These are phyloP conservation scores for Chiloscyllium punctatum DNA, from an alignment of 2,797 vertebrate genomes.

Conservation along the genomic window DNA sequence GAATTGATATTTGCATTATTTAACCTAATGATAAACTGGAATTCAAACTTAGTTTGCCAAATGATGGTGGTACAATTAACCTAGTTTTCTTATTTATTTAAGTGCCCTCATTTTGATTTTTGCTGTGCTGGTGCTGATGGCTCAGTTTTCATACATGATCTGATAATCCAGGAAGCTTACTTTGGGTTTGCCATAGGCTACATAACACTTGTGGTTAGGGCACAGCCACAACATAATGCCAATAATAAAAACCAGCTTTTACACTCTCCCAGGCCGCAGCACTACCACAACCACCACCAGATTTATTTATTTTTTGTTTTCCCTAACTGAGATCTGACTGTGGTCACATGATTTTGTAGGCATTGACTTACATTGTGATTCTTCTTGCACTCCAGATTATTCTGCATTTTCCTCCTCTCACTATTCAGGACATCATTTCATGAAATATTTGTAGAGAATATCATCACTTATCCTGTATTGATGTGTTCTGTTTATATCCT, in stretches of 20 bases:
- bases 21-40: neutral
- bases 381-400: neutral
- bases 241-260: neutral
- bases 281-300: too few species aligned
- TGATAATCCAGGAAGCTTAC: neutral
- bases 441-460: neutral
- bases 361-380: neutral
- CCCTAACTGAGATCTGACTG: neutral
- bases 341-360: neutral
- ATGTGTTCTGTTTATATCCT: neutral
- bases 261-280: too few species aligned
- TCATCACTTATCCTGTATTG: neutral
- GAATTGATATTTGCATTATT: constrained; percentile 10
- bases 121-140: neutral
- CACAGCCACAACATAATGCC: neutral
- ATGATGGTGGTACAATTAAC: neutral
- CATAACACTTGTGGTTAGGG: neutral
- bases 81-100: neutral
- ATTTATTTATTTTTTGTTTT: neutral
- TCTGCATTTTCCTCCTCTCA: neutral
- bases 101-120: neutral
- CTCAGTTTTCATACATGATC: neutral
- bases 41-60: neutral
- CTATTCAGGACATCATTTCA: neutral
- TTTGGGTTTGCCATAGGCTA: neutral